Evolutionary conservation across 2,888 invertebrate species (phyloP), one percentile per base, ranked within the genome.

Genomic region (Palloptera scutellata): DNA sequence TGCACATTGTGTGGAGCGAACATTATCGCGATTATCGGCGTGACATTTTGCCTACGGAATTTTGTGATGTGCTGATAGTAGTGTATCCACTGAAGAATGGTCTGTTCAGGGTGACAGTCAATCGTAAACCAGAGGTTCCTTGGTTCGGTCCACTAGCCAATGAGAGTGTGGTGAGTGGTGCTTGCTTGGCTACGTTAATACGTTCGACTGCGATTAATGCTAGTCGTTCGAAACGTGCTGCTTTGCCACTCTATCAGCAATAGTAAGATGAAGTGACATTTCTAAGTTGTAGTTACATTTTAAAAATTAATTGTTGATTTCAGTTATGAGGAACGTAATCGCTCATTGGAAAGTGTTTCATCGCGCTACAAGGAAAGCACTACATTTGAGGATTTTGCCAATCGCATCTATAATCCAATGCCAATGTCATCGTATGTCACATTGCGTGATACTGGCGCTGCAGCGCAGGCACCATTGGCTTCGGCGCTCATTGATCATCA

Each of bases 1-100:
- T 99, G 68, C 98, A 98, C 83, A 96, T 99, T 72, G 97, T 99
- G 42, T 99, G 99, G 99, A 97, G 97, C 61, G 99, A 99, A 82
- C 97, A 99, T 86, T 90, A 90, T 85, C 89, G 97, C 71, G 96
- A 97, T 81, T 99, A 99, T 87, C 90, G 97, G 68, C 90, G 98
- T 66, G 97, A 97, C 81, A 97, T 98, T 77, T 92, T 99, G 81
- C 97, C 98, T 64, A 99, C 99, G 12, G 98, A 99, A 87, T 99
- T 99, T 88, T 98, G 98, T 84, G 99, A 99, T 87, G 96, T 99
- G 72, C 89, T 99, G 70, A 96, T 99, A 80, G 94, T 93, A 57
- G 93, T 99, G 78, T 98, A 99, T 87, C 98, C 98, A 2, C 87
- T 98, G 77, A 89, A 91, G 62, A 93, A 93, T 79, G 92, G 93